A percentile compares a stretch with the other conserved stretches of the same genome.
phyloP scores from a whole-genome alignment of 2,113 vertebrate genomes.

The Scartelaos histophorus region DNA sequence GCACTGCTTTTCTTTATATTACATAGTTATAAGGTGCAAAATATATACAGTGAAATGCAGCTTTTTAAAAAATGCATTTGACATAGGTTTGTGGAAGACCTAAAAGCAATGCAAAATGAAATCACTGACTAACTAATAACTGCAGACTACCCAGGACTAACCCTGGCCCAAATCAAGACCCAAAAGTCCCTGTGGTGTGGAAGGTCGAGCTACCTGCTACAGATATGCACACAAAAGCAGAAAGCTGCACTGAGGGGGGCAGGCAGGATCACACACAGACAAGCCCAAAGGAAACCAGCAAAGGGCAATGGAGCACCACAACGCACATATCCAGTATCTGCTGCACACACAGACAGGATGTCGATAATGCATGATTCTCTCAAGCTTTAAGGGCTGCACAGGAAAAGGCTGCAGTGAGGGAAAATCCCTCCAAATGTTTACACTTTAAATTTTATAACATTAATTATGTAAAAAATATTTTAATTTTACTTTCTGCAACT shows the following conservation, averaged over 20 bases:
- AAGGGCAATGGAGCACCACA: conserved; percentile 69
- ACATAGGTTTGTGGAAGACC: neutral
- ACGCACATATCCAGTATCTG: conserved; percentile 61
- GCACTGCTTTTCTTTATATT: neutral
- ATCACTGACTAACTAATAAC: conserved; percentile 20
- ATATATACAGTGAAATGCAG: neutral
- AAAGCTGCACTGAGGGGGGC: conserved; percentile 11
- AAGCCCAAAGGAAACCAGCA: conserved; percentile 68
- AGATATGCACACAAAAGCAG: conserved; percentile 22
- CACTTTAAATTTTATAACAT: conserved; percentile 16
- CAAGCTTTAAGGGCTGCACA: conserved; percentile 59
- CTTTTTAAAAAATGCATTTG: neutral
- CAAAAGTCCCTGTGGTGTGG: conserved; percentile 56
- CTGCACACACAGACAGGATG: conserved; percentile 65
- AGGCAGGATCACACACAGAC: conserved; percentile 42
- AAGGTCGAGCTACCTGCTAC: conserved; percentile 44
- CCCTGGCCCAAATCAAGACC: conserved; percentile 47
- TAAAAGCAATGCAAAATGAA: conserved; percentile 40
- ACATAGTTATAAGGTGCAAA: neutral
- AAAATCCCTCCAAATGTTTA: conserved; percentile 66
- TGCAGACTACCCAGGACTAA: conserved; percentile 18
- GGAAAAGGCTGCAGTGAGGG: conserved; percentile 63
- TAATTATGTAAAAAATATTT: neutral
- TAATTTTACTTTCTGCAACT: neutral
- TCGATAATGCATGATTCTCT: conserved; percentile 56